A percentile compares a stretch with the other conserved stretches of the same genome.
Evolutionary conservation across 2,113 vertebrate genomes (phyloP).

Genomic region (Ascaphus truei): DNA sequence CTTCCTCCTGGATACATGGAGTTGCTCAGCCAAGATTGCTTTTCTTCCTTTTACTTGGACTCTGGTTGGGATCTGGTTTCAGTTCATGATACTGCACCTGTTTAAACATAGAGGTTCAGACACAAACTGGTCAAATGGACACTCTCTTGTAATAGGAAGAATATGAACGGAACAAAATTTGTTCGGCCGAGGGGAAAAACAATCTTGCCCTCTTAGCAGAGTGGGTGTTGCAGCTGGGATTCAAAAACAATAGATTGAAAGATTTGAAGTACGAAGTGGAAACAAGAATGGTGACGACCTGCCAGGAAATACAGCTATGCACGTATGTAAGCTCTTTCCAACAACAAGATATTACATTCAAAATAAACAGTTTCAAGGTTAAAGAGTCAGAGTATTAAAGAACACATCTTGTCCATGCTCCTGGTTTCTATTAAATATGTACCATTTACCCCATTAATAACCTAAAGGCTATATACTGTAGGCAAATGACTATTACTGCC

Average conservation of each 20-base stretch:
- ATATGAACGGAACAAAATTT: conserved; percentile 47
- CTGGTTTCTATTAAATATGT: background rate
- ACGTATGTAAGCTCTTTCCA: background rate
- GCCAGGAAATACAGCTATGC: conserved; percentile 23
- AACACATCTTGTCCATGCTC: background rate
- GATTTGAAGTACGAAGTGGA: conserved; percentile 32
- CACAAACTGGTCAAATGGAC: conserved; percentile 63
- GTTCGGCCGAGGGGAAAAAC: conserved; percentile 26
- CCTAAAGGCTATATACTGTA: background rate
- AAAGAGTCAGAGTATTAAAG: background rate
- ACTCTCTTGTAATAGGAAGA: conserved; percentile 49
- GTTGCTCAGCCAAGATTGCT: conserved; percentile 82
- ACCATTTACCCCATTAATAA: background rate
- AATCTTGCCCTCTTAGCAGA: conserved; percentile 43
- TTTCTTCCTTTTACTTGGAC: conserved; percentile 96
- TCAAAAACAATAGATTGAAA: conserved; percentile 52
- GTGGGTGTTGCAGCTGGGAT: conserved; percentile 54
- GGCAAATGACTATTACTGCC: too few relatives aligned
- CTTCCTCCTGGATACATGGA: conserved; percentile 55
- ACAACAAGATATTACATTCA: background rate
- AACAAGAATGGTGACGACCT: conserved; percentile 47
- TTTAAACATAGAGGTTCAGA: conserved; percentile 82
- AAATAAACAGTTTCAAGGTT: background rate
- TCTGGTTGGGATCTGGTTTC: conserved; percentile 90
- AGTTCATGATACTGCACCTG: conserved; percentile 97